Evolutionary conservation across 2,797 vertebrate genomes (phyloP), one percentile per base, ranked within the genome.

Genomic region (Microtus obscurus): DNA sequence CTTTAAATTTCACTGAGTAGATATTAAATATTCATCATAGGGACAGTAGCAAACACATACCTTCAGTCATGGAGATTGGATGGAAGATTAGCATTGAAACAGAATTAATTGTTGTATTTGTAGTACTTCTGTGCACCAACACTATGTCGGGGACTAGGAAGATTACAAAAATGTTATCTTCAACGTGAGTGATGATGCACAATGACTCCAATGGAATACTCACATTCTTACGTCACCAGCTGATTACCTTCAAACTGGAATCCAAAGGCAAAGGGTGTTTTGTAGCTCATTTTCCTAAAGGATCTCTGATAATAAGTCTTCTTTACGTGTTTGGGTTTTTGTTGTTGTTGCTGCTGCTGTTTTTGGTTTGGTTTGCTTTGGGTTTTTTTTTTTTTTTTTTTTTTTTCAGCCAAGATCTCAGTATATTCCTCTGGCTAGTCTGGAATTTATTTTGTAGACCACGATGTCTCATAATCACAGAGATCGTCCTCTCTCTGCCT

Each of bases 81-180:
- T 25, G n/a, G 37, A 91, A 51, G 45, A 89, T 85, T 90, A 67
- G 78, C 81, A 73, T 34, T 43, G 27, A 95, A 96, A 90, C 27
- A 93, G 53, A 95, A 93, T 85, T 80, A 91, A 25, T 31, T n/a
- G 37, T 90, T n/a, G 3, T 71, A 89, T 61, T 97, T 96, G 93
- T 94, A 91, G 63, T 85, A 29, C 23, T 96, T 71, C 73, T 73
- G 59, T 78, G 51, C 37, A 85, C 79, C 2, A 23, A 83, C 93
- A 48, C 13, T 23, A 65, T 82, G 45, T 67, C 83, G 91, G 89
- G 87, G 19, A 78, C 51, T 27, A 59, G 25, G 85, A 94, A 90
- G 56, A 43, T 63, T 76, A 71, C 67, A 89, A 90, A 94, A 34
- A 74, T 45, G 17, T 85, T 89, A 79, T 95, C 95, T 89, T 25